A percentile compares a stretch with the other conserved stretches of the same genome.
These are phyloP conservation scores for Bembecia ichneumoniformis DNA, from an alignment of 2,888 invertebrate species.

Conservation along the genomic window DNA sequence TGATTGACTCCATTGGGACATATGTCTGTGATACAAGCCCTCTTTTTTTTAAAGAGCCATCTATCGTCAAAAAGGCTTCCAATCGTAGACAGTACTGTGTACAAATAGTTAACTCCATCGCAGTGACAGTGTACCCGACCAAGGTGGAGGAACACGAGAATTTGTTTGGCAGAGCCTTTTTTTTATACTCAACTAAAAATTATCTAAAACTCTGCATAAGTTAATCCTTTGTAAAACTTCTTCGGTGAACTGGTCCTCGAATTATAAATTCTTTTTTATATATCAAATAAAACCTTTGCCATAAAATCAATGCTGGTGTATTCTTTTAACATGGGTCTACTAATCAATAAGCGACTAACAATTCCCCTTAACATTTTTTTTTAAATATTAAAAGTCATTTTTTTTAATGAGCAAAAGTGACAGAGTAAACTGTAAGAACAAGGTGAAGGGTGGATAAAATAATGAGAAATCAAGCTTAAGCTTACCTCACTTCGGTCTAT, in stretches of 20 bases:
- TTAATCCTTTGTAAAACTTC: constrained; percentile 1
- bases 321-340: constrained; percentile 71
- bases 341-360: constrained; percentile 63
- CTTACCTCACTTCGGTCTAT: constrained; percentile 46
- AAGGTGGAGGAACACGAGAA: constrained; percentile 37
- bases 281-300: constrained; percentile 68
- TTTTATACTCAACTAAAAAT: background rate
- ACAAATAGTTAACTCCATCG: constrained; percentile 5
- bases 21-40: background rate
- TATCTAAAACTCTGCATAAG: constrained; percentile 22
- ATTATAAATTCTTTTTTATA: constrained; percentile 49
- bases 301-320: constrained; percentile 69
- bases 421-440: constrained; percentile 17
- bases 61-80: constrained; percentile 42
- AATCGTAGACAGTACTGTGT: constrained; percentile 39
- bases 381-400: constrained; percentile 20
- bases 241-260: constrained; percentile 65
- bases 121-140: constrained; percentile 44
- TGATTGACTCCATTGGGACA: background rate
- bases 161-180: background rate
- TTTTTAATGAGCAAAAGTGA: constrained; percentile 11
- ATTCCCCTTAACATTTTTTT: constrained; percentile 22
- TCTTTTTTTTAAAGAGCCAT: background rate
- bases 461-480: constrained; percentile 35
- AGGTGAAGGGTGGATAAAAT: constrained; percentile 44